Evolutionary conservation across 2,888 invertebrate species (phyloP), one percentile per base, ranked within the genome.

Genomic region (Sinotaia quadrata): DNA sequence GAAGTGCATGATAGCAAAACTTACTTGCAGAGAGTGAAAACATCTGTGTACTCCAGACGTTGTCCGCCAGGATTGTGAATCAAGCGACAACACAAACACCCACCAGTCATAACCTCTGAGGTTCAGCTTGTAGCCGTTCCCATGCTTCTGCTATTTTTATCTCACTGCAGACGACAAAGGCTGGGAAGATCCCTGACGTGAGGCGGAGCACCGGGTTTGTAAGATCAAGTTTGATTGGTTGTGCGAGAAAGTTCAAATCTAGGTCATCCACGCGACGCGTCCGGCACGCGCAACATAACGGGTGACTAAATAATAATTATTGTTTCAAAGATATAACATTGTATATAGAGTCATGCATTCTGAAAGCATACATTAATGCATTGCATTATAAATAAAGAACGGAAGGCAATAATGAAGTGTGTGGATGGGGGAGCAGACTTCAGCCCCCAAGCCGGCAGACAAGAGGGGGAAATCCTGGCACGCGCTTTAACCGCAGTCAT

Each of bases 81-180:
- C 10, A 10, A 41, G 10, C 24, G 18, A 54, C 54, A n/a, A 54
- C 54, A 24, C 24, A 24, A 24, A 10, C 54, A 24, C 24, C 24
- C 54, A 52, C 52, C 27, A 24, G 29, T 21, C 57, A 24, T 24
- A n/a, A 58, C 58, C 41, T 12, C 37, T 4, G 29, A 15, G 4
- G n/a, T 27, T 8, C 57, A 18, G 58, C 37, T 15, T 58, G 27
- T 18, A 27, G 12, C 10, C n/a, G 33, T 58, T 58, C 58, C 58
- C 58, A 58, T 58, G 58, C 58, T 29, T 27, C 37, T 36, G 37
- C 58, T 58, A 58, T 58, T 58, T 58, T 57, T 58, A 34, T 7
- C 21, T 58, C 34, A 27, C 21, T 27, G 37, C 58, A 37, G 58
- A 58, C 36, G 58, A 58, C 58, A 58, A 58, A 58, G 58, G 58